Conservation (phyloP, 2,888 invertebrate genomes). For the Timandra comae region DNA sequence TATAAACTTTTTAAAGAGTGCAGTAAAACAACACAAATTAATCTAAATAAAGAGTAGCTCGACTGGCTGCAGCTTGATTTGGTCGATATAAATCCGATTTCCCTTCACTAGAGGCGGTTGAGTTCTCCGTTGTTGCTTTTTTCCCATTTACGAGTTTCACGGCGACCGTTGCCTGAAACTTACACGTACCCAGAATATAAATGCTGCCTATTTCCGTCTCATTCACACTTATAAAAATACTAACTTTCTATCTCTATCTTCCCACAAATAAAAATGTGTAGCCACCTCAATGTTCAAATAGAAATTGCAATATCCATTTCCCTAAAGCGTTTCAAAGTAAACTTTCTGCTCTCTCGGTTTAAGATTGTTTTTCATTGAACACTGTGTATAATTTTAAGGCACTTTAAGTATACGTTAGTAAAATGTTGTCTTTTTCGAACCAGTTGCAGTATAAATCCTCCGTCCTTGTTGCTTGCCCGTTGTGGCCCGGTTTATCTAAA, state of each 20-base stretch:
- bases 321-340: conserved; percentile 31
- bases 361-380: conserved; percentile 30
- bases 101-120: conserved; percentile 69
- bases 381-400: conserved; percentile 31
- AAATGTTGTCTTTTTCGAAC: conserved; percentile 75
- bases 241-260: conserved; percentile 46
- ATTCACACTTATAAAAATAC: conserved; percentile 32
- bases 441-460: conserved; percentile 72
- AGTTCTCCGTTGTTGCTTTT: conserved; percentile 75
- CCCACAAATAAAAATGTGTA: conserved; percentile 73
- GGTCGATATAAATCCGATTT: conserved; percentile 34
- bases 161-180: conserved; percentile 77
- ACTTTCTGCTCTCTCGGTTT: conserved; percentile 28
- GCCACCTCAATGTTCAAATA: conserved; percentile 66
- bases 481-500: conserved; percentile 62
- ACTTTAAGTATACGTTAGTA: conserved; percentile 35
- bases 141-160: conserved; percentile 77
- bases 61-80: no score
- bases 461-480: conserved; percentile 60
- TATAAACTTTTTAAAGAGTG: no score
- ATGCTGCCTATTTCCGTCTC: conserved; percentile 56
- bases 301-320: conserved; percentile 65
- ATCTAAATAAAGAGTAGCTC: no score
- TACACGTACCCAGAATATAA: conserved; percentile 77
- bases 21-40: no score